phyloP scores from a whole-genome alignment of 1,140 invertebrate species.

The Diplogasteroides magnus region DNA sequence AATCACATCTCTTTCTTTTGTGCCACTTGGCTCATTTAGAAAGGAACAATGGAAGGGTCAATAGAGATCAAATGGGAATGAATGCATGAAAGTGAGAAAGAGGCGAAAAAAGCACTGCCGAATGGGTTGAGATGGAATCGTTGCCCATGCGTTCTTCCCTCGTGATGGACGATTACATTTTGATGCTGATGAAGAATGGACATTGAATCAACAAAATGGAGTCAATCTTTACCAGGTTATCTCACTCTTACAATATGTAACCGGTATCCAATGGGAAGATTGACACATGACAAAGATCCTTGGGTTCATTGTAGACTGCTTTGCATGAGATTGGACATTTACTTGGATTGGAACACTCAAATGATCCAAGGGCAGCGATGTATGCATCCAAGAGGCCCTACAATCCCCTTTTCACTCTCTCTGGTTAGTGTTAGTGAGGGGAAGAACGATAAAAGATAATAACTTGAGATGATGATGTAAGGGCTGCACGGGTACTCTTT shows the following conservation, averaged over 20 bases:
- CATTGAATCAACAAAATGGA: conserved; percentile 38
- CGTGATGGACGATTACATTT: conserved; percentile 50
- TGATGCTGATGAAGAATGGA: conserved; percentile 54
- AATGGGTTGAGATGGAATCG: conserved; percentile 44
- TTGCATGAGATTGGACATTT: conserved; percentile 53
- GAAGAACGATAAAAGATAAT: background rate
- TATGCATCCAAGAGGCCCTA: conserved; percentile 41
- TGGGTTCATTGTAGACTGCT: conserved; percentile 39
- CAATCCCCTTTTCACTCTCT: conserved; percentile 36
- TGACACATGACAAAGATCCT: too few species aligned
- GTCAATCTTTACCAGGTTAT: conserved; percentile 49
- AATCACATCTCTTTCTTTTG: conserved; percentile 1
- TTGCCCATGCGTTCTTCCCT: conserved; percentile 54
- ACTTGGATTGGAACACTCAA: conserved; percentile 51
- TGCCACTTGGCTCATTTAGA: too few species aligned
- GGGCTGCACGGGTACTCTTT: background rate
- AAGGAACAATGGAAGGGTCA: conserved; percentile 6
- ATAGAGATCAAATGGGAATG: conserved; percentile 15
- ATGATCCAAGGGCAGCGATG: conserved; percentile 46
- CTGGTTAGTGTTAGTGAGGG: background rate
- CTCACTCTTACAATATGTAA: too few species aligned
- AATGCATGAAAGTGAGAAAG: conserved; percentile 2
- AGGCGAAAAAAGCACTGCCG: conserved; percentile 2
- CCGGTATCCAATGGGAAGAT: too few species aligned
- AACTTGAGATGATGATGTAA: background rate